Base-by-base conservation (phyloP, 2,113 vertebrate genomes). In the Morphnarchus princeps region DNA sequence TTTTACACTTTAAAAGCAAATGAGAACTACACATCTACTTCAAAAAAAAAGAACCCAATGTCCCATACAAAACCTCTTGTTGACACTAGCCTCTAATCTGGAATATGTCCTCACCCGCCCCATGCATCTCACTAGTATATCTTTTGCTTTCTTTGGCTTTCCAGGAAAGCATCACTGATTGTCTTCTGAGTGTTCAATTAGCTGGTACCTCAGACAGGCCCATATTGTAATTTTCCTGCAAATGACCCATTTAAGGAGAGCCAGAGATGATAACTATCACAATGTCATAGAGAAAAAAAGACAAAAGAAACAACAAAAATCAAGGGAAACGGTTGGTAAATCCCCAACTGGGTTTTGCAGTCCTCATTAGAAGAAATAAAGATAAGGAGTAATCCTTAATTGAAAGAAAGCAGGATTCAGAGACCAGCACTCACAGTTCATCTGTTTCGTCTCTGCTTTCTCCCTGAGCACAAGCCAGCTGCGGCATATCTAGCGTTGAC, bases 291-390 rank as follows among this genome's bases (percentile, higher is more conserved):
- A 69, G 57, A 18, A 73, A 83, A 81, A 55, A 78, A 57, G 5
- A 52, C 24, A 82, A 61, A 50, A 66, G 38, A 74, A 89, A 84
- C 31, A 93, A 74, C 13, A 83, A 86, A 94, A 94, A 69, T 28
- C 11, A 62, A 78, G 17, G 32, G 13, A 82, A 95, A 52, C 0
- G 1, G 20, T 22, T 5, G 0, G 11, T 67, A 92, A 87, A 84
- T 67, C 38, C 58, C 34, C 59, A 73, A 1, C 16, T 6, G 2
- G 9, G 4, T 36, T 70, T 81, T 94, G 25, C 22, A 81, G 45
- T 66, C 7, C 67, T 77, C 34, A 50, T 59, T 70, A 84, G n/a
- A 87, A 67, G 67, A 94, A 74, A 87, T 13, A 81, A 89, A 93
- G 45, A 66, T 32, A 83, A 86, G 54, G 81, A 87, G 6, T 63